Base-by-base conservation (phyloP, 2,888 invertebrate species). In the Isoperla grammatica region DNA sequence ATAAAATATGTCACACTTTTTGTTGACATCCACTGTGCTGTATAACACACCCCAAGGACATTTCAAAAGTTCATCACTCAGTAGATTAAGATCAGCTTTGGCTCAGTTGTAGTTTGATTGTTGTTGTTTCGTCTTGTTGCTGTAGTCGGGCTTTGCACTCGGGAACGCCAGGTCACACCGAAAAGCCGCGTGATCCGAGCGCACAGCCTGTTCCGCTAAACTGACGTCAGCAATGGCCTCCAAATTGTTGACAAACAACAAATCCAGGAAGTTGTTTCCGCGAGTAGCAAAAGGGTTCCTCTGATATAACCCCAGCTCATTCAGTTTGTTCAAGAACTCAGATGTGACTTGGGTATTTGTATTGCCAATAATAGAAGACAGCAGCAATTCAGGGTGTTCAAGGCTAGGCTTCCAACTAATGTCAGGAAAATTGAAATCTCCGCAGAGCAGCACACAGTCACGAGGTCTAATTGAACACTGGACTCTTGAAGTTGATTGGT, bases 381-480 rank as follows among this genome's bases (percentile, higher is more conserved):
- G 45, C 15, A 45, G 9, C 45, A 19, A 13, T 9, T 19, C 45
- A 15, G 15, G 45, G 19, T 45, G 29, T 29, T 29, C 8, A 6
- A 8, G 29, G 29, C 29, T 29, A 8, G 29, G 29, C 4, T 4
- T 29, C 29, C 29, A 29, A 6, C 5, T 29, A 8, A 45, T 45
- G 19, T 45, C 45, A 45, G 45, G 45, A 9, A 45, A 45, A 45
- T 45, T 45, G 15, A 45, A 45, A 19, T 45, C 45, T 9, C 45
- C 45, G 15, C 17, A 45, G 9, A 45, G 45, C 2, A 45, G 19
- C 2, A 45, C 19, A 17, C 15, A 9, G 19, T 40, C 45, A 8
- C 15, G 2, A 13, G n/a, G 17, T 2, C 45, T 2, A 15, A 19
- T 19, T 15, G 17, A 9, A 19, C 17, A 9, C 17, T 17, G 15